These are phyloP conservation scores for Betta splendens DNA, from an alignment of 2,797 vertebrate species.

Conservation along the genomic window DNA sequence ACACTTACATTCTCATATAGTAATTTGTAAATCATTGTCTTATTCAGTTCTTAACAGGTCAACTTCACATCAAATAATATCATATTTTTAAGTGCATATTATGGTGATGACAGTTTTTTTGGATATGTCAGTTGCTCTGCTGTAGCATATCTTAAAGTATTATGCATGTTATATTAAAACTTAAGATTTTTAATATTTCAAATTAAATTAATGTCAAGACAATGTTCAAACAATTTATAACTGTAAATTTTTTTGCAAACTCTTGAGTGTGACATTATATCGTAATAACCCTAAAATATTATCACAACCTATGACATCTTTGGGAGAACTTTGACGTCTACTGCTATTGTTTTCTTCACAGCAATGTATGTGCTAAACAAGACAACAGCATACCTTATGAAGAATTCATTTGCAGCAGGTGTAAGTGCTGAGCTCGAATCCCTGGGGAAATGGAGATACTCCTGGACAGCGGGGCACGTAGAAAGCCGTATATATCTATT, in stretches of 20 bases:
- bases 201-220: neutral
- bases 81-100: too few relatives aligned
- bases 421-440: slow-evolving; percentile 29
- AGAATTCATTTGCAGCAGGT: slow-evolving; percentile 59
- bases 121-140: too few relatives aligned
- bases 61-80: too few relatives aligned
- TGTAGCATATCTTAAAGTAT: too few relatives aligned
- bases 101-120: too few relatives aligned
- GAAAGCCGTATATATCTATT: slow-evolving; percentile 60
- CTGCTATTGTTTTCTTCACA: too few relatives aligned
- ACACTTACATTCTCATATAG: too few relatives aligned
- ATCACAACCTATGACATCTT: neutral
- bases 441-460: slow-evolving; percentile 27
- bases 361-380: neutral
- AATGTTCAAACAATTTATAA: neutral
- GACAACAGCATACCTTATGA: slow-evolving; percentile 45
- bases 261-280: neutral
- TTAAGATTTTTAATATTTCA: too few relatives aligned
- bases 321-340: neutral
- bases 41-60: too few relatives aligned
- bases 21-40: too few relatives aligned
- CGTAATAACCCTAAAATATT: neutral
- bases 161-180: too few relatives aligned
- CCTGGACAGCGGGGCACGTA: slow-evolving; percentile 44
- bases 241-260: neutral